phyloP scores from a whole-genome alignment of 2,797 vertebrate species.

The Alfaro cultratus region DNA sequence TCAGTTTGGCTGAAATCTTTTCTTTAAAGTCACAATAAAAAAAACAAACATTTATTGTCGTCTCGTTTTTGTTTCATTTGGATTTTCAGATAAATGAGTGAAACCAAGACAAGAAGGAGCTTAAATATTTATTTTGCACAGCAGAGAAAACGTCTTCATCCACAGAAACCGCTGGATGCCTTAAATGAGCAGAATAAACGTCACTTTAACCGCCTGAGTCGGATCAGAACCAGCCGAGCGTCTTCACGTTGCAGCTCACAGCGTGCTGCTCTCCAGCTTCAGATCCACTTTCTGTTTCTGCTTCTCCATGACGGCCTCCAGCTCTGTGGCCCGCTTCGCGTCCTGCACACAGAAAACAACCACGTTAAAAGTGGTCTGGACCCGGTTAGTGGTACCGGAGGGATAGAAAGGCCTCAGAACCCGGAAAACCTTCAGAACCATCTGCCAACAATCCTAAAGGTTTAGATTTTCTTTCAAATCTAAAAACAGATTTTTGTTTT shows the following conservation, averaged over 20 bases:
- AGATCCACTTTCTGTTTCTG: constrained; percentile 89
- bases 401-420: too few species aligned
- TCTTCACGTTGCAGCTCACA: constrained; percentile 60
- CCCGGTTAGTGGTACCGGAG: too few species aligned
- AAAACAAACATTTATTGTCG: constrained; percentile 14
- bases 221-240: constrained; percentile 1
- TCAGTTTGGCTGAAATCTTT: constrained; percentile 64
- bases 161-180: neutral
- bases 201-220: constrained; percentile 14
- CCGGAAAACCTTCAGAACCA: neutral
- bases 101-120: neutral
- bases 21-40: constrained; percentile 64
- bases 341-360: constrained; percentile 73
- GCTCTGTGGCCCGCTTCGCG: constrained; percentile 81
- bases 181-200: neutral
- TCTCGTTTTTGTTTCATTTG: constrained; percentile 14
- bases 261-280: constrained; percentile 77
- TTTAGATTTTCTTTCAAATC: too few species aligned
- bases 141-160: neutral
- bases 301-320: constrained; percentile 89
- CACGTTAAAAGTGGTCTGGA: neutral
- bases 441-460: too few species aligned
- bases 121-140: constrained; percentile 25
- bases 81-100: neutral
- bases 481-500: too few species aligned